phyloP scores from a whole-genome alignment of 1,140 invertebrate genomes.

The Ips nitidus region DNA sequence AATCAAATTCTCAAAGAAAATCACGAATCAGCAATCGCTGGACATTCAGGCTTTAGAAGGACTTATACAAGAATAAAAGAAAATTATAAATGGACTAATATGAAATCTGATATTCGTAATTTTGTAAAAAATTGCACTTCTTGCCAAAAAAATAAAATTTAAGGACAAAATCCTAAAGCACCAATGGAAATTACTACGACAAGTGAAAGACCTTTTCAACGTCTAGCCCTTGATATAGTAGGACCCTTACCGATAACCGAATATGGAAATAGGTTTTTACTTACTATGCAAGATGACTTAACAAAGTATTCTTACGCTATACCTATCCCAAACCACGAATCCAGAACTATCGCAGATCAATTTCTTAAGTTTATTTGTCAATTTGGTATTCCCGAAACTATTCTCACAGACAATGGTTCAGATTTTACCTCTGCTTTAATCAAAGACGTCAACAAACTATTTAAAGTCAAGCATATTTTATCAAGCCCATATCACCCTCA shows the following conservation, averaged over 20 bases:
- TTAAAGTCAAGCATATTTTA: constrained; percentile 43
- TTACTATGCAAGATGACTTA: constrained; percentile 49
- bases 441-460: constrained; percentile 42
- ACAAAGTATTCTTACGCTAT: constrained; percentile 46
- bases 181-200: constrained; percentile 48
- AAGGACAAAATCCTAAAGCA: constrained; percentile 36
- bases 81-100: constrained; percentile 25
- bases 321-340: constrained; percentile 44
- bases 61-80: constrained; percentile 23
- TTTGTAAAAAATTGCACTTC: constrained; percentile 12
- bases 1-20: constrained; percentile 19
- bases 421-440: constrained; percentile 43
- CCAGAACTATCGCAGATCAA: constrained; percentile 42
- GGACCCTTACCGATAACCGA: constrained; percentile 44
- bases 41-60: constrained; percentile 9
- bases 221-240: constrained; percentile 45
- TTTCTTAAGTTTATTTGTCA: constrained; percentile 9
- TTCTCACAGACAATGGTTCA: constrained; percentile 48
- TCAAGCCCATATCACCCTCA: constrained; percentile 44
- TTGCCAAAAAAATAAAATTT: constrained; percentile 7
- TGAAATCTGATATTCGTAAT: constrained; percentile 20
- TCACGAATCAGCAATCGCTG: constrained; percentile 5
- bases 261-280: constrained; percentile 40
- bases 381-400: constrained; percentile 47
- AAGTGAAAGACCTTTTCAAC: constrained; percentile 39